Base-by-base conservation (phyloP, 2,797 vertebrate species). In the Cossypha heuglini region DNA sequence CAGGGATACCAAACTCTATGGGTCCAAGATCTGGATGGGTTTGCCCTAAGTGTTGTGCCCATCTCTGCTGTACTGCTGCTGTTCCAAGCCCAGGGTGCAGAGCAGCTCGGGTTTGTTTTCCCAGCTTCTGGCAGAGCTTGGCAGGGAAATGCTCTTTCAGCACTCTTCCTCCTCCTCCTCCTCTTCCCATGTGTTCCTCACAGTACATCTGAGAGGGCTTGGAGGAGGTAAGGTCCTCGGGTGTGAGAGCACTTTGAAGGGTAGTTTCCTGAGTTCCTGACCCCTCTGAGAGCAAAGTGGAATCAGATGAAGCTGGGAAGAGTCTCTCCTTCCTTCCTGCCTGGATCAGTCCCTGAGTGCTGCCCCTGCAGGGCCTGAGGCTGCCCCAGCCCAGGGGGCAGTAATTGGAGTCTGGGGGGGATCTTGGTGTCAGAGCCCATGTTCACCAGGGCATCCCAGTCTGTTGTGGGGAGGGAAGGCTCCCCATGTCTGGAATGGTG, bases 211-310 rank as follows among this genome's bases (percentile, higher is more conserved):
- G 52, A 82, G 84, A 82, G 84, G 68, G 64, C 49, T 82, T 57
- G 84, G 49, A 91, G 88, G 84, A 91, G 84, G 55, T 38, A 35
- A 91, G 37, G 72, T 80, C 73, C 75, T 91, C 0, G 6, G 31
- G 37, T 94, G 87, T 77, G 87, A 90, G 79, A 90, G 73, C 68
- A 66, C 76, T 92, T 91, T 93, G 93, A 95, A 96, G 73, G 76
- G 79, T 87, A 59, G 20, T 92, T 97, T 97, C 96, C 97, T 97
- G 95, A 96, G 96, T 97, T 97, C 91, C 67, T 91, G 92, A 87
- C 75, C 90, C 71, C 29, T 84, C 88, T 90, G 94, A 95, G 91
- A 95, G 90, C 95, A 96, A 97, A 94, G 86, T 89, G 92, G 93
- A 96, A 96, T 97, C 97, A 95, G 95, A 95, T 96, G 96, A 81